phyloP scores from a whole-genome alignment of 2,797 vertebrate genomes.

The Dendrocincla fuliginosa region DNA sequence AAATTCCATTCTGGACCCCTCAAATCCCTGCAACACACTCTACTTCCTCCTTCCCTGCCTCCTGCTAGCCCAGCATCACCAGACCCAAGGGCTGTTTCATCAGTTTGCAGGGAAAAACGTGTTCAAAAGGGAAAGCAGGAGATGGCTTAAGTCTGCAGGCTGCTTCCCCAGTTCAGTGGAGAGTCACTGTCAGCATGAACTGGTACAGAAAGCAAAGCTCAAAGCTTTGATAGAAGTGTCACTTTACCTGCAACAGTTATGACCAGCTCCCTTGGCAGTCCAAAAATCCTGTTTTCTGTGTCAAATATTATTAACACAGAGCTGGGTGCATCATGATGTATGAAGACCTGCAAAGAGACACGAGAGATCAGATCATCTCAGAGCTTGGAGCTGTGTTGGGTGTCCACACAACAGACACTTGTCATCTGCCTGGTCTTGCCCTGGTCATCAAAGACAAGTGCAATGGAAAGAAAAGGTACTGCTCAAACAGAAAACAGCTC shows the following conservation, averaged over 20 bases:
- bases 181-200: not conserved
- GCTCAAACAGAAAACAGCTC: not conserved
- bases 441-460: not conserved
- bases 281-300: slow-evolving; percentile 92
- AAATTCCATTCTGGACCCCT: not conserved
- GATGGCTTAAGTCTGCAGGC: not conserved
- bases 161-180: not conserved
- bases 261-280: slow-evolving; percentile 92
- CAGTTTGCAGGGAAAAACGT: not conserved
- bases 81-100: not conserved
- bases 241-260: slow-evolving; percentile 91
- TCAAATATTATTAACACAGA: slow-evolving; percentile 89
- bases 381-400: not conserved
- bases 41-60: not conserved
- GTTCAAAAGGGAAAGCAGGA: not conserved
- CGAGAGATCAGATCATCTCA: not conserved
- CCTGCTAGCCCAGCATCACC: not conserved
- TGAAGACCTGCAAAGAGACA: slow-evolving; percentile 82
- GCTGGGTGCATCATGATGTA: slow-evolving; percentile 86
- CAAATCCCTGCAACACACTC: not conserved
- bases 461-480: not conserved
- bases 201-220: not conserved
- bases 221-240: not conserved
- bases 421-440: not conserved
- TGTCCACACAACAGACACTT: not conserved